A percentile compares a stretch with the other conserved stretches of the same genome.
phyloP scores from a whole-genome alignment of 2,888 invertebrate genomes.

The Cyaniris semiargus region DNA sequence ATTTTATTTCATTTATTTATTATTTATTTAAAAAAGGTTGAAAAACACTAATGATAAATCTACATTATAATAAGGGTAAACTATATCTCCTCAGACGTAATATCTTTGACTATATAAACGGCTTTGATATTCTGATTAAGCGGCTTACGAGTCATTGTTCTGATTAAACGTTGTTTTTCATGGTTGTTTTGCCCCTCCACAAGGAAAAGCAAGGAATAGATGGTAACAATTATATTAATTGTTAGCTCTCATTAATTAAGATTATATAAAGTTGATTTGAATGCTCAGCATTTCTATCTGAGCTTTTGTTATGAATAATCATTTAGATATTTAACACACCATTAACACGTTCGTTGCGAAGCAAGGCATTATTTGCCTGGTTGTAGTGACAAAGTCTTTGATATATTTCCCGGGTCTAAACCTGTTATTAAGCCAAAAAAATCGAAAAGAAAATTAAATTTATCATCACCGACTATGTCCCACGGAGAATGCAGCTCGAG shows the following conservation, averaged over 20 bases:
- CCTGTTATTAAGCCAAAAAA: too few relatives aligned
- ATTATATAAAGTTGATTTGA: neutral
- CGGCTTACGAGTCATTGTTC: neutral
- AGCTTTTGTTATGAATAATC: neutral
- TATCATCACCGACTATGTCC: too few relatives aligned
- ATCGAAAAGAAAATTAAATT: too few relatives aligned
- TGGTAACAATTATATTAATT: neutral
- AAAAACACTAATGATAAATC: too few relatives aligned
- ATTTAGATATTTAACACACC: neutral
- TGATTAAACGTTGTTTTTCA: neutral
- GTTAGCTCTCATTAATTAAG: neutral
- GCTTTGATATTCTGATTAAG: constrained; percentile 1
- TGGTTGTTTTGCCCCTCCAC: neutral
- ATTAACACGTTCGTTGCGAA: too few relatives aligned
- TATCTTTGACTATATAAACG: neutral
- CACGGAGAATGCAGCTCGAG: too few relatives aligned
- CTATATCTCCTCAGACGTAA: neutral
- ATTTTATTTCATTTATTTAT: too few relatives aligned
- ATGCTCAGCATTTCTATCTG: neutral
- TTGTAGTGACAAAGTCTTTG: too few relatives aligned
- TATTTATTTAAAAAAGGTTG: too few relatives aligned
- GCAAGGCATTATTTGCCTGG: too few relatives aligned
- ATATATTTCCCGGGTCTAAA: too few relatives aligned
- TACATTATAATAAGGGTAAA: too few relatives aligned
- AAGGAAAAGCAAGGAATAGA: neutral